Percentiles rank a stretch among this genome's conserved stretches.
Conservation (phyloP, 2,797 vertebrate genomes). For the Psittacula derbiana region DNA sequence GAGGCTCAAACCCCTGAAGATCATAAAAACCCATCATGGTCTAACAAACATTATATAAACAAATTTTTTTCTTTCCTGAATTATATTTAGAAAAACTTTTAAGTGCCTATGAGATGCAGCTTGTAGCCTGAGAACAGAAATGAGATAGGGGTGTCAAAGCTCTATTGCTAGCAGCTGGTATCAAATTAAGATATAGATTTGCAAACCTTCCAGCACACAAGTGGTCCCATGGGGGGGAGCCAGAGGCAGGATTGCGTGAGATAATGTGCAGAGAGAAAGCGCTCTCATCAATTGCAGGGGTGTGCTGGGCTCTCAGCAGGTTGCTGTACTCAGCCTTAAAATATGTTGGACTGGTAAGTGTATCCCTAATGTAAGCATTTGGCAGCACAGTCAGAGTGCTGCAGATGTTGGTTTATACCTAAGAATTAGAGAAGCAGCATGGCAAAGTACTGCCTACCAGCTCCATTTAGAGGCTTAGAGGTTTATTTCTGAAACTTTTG, state of each 20-base stretch:
- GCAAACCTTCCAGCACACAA: not conserved
- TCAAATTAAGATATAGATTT: not conserved
- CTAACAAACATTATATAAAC: not conserved
- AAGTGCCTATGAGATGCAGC: not conserved
- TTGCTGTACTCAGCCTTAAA: not conserved
- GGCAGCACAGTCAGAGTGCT: not conserved
- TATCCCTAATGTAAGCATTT: not conserved
- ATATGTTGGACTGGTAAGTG: accelerated
- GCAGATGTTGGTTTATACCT: not conserved
- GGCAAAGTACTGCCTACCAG: not conserved
- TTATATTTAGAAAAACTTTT: not conserved
- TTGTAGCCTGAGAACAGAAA: not conserved
- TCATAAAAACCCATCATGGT: not conserved
- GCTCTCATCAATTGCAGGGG: not conserved
- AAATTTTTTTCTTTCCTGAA: not conserved
- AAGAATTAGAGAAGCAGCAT: not conserved
- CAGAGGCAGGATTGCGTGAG: not conserved
- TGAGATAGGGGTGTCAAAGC: not conserved
- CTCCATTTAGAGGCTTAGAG: accelerated
- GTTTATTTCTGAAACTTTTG: accelerated
- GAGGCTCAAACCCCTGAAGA: not conserved
- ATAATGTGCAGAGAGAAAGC: not conserved
- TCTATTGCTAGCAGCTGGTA: not conserved
- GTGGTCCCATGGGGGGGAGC: not conserved
- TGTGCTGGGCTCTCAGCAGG: not conserved